Conservation (phyloP, 2,113 vertebrate species). For the Dromas ardeola region DNA sequence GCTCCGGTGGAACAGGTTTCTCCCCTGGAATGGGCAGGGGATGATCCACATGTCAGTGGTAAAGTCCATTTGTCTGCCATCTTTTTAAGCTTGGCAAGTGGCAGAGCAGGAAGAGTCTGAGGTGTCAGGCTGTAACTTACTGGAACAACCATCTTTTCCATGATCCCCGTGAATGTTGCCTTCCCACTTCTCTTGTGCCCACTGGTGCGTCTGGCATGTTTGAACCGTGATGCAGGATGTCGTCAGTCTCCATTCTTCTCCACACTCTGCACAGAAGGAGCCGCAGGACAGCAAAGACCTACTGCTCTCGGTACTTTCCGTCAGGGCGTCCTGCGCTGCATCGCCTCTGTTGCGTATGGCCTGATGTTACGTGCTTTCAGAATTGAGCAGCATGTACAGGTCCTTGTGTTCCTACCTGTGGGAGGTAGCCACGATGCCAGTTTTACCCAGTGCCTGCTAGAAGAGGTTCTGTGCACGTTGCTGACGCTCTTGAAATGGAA, state of each 20-base stretch:
- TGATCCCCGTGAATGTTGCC: neutral
- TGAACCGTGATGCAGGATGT: neutral
- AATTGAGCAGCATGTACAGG: neutral
- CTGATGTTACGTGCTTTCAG: neutral
- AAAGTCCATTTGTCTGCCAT: neutral
- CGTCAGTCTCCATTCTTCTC: neutral
- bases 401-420: neutral
- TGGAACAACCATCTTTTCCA: neutral
- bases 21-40: neutral
- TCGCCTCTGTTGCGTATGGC: neutral
- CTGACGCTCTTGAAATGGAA: neutral
- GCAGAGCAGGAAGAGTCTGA: neutral
- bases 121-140: neutral
- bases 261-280: accelerated
- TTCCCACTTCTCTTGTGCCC: neutral
- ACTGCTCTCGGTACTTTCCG: neutral
- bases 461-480: neutral
- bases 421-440: neutral
- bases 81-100: neutral
- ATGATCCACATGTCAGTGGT: neutral
- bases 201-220: neutral
- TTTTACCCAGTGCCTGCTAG: neutral
- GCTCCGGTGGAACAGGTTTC: neutral
- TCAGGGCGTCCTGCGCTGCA: neutral
- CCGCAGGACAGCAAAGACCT: neutral